Evolutionary conservation across 2,113 vertebrate species (phyloP).

Genomic region (Tauraco erythrolophus): DNA sequence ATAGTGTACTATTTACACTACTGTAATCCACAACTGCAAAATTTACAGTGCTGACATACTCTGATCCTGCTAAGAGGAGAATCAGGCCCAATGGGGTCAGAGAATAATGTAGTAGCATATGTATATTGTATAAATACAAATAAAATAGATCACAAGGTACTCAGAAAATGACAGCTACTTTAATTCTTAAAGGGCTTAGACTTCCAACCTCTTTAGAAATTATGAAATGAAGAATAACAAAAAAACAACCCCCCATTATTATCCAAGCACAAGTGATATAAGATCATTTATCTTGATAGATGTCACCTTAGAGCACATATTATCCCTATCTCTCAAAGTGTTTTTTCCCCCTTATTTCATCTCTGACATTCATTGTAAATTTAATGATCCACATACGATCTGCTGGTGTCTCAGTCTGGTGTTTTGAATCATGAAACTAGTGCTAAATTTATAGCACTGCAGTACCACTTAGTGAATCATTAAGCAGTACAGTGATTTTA

Average conservation of each 20-base stretch:
- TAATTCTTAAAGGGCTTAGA: conserved; percentile 75
- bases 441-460: conserved; percentile 83
- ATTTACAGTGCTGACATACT: background rate
- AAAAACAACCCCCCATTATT: conserved; percentile 81
- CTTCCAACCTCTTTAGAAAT: conserved; percentile 77
- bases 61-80: background rate
- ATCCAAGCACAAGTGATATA: conserved; percentile 81
- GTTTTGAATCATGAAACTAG: conserved; percentile 87
- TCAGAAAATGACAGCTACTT: conserved; percentile 75
- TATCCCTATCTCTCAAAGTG: conserved; percentile 86
- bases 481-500: conserved; percentile 87
- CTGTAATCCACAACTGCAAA: background rate
- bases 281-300: conserved; percentile 87
- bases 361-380: conserved; percentile 89
- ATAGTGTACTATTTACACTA: background rate
- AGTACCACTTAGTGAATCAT: conserved; percentile 86
- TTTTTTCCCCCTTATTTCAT: conserved; percentile 88
- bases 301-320: conserved; percentile 87
- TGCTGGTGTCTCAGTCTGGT: conserved; percentile 84
- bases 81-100: conserved; percentile 34
- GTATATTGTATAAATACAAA: conserved; percentile 78
- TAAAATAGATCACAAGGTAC: conserved; percentile 73
- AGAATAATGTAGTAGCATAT: conserved; percentile 68
- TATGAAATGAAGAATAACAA: conserved; percentile 82
- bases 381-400: conserved; percentile 89